phyloP scores from a whole-genome alignment of 2,113 vertebrate species.

The Apus apus region DNA sequence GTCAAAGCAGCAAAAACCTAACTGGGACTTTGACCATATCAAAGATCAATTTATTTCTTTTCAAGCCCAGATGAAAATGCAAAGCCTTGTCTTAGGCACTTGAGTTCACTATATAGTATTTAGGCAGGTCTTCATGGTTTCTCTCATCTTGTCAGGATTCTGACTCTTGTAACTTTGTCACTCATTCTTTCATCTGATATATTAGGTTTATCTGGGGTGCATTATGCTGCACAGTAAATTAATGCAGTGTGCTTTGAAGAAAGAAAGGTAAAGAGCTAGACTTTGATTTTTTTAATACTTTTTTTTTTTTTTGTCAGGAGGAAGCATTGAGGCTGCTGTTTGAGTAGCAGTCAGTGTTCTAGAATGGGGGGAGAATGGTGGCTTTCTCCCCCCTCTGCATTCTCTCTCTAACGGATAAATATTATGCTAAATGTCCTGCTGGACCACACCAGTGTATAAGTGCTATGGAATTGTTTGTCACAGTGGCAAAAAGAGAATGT shows the following conservation, averaged over 20 bases:
- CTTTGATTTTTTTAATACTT: background rate
- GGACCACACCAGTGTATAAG: background rate
- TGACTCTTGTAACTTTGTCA: background rate
- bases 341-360: background rate
- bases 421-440: background rate
- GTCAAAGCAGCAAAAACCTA: background rate
- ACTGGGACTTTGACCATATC: background rate
- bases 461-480: background rate
- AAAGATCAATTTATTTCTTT: background rate
- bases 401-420: background rate
- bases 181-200: background rate
- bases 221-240: background rate
- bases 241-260: background rate
- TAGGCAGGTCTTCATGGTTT: background rate
- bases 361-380: background rate
- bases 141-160: background rate
- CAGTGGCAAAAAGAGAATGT: background rate
- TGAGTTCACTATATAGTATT: background rate
- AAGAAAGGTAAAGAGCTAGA: background rate
- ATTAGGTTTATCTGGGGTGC: background rate
- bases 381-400: accelerated
- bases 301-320: background rate
- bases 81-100: background rate
- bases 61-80: background rate
- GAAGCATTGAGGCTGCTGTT: background rate